phyloP scores from a whole-genome alignment of 1,140 invertebrate species.

The Euborellia annulipes region DNA sequence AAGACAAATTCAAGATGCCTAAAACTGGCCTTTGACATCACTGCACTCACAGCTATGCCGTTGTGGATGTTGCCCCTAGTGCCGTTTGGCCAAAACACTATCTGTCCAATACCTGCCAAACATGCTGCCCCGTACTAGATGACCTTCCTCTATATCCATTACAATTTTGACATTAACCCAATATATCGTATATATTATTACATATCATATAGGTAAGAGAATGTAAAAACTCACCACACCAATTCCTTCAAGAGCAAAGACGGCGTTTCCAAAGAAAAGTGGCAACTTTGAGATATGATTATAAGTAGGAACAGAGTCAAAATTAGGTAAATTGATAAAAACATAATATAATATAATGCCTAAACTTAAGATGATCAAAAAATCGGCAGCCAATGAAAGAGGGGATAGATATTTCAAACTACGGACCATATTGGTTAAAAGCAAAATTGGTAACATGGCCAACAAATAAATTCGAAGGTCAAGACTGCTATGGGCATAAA shows the following conservation, averaged over 20 bases:
- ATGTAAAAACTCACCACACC: conserved; percentile 62
- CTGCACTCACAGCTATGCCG: no score
- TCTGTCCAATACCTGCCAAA: no score
- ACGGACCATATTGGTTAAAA: conserved; percentile 58
- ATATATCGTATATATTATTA: neutral
- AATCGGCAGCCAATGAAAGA: conserved; percentile 76
- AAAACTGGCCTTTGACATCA: no score
- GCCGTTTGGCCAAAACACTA: no score
- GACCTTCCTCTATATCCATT: no score
- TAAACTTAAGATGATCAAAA: conserved; percentile 55
- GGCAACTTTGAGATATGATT: conserved; percentile 45
- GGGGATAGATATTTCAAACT: conserved; percentile 74
- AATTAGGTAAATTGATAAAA: conserved; percentile 51
- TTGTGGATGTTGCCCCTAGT: no score
- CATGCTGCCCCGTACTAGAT: no score
- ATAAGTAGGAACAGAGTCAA: conserved; percentile 35
- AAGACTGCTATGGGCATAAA: conserved; percentile 34
- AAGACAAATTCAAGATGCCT: no score
- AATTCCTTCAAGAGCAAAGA: conserved; percentile 81
- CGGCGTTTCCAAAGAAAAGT: conserved; percentile 79
- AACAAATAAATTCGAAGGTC: conserved; percentile 56
- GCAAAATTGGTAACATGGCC: conserved; percentile 49
- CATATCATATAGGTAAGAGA: no score
- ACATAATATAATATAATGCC: conserved; percentile 75
- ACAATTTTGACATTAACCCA: neutral